Base-by-base conservation (phyloP, 1,140 invertebrate genomes). In the Brachionus paranguensis region DNA sequence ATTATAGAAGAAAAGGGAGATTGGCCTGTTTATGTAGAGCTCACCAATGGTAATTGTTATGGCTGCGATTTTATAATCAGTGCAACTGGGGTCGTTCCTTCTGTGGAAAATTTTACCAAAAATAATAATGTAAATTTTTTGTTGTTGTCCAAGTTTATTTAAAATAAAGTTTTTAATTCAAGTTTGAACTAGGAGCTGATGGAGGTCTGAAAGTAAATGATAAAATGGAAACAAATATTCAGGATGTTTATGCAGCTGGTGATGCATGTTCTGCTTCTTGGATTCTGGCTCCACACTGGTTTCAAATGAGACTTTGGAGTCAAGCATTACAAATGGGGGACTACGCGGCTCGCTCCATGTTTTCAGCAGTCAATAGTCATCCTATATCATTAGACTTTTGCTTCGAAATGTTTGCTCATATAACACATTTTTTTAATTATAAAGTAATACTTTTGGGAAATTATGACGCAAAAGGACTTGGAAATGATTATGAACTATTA, bases 321-420 rank as follows among this genome's bases (percentile, higher is more conserved):
- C 97, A 99, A 91, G 97, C 97, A 0, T 90, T 95, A 85, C 96
- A 98, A 90, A 99, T 99, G 96, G 97, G 96, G 11, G 91, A 91
- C 55, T 97, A 96, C 91, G 95, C 94, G 14, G 96, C 95, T 0
- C 94, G 95, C 88, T 93, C 93, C 84, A 98, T 99, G 94, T 91
- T 92, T 84, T 92, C 92, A 2, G 90, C 90, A 70, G 86, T 91
- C 17, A 84, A 85, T 84, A 86, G 84, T 12, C 92, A 94, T 89
- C 89, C 91, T 84, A 91, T 94, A 11, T 84, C 87, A 1, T 85
- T 90, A 90, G 96, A 98, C 88, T 96, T 98, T 89, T 96, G 95
- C 88, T 99, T 99, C 90, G 97, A 99, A 90, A 87, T 99, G 17
- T 99, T 99, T 88, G 93, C 96, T 0, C 97, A 99, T 90, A 94